Conservation (phyloP, 1,140 invertebrate species). For the Cherax destructor region DNA sequence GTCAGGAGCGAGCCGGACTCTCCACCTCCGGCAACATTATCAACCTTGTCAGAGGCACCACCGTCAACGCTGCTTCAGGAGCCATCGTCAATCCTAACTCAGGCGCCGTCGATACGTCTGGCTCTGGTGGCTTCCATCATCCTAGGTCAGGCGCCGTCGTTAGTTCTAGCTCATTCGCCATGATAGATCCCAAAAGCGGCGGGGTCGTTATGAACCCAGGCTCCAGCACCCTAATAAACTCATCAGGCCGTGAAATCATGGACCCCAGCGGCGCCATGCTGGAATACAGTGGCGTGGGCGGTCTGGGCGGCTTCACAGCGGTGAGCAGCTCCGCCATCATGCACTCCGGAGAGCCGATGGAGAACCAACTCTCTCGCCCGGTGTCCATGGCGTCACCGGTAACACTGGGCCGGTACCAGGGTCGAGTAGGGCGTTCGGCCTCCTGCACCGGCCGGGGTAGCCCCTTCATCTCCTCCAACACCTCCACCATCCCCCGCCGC, state of each 20-base stretch:
- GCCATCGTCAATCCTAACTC: background rate
- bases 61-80: background rate
- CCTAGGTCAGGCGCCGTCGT: background rate
- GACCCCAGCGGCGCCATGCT: background rate
- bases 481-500: slow-evolving; percentile 27
- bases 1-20: background rate
- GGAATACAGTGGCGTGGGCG: background rate
- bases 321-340: background rate
- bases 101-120: background rate
- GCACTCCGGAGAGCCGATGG: background rate
- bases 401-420: background rate
- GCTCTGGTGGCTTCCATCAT: background rate
- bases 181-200: background rate
- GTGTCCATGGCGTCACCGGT: background rate
- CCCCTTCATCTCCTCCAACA: background rate
- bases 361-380: background rate
- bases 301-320: background rate
- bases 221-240: background rate
- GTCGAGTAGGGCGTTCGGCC: slow-evolving; percentile 12
- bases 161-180: background rate
- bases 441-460: slow-evolving; percentile 11
- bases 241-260: background rate
- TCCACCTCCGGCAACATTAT: background rate
- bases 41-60: background rate
- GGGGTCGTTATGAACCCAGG: background rate